These are phyloP conservation scores for Ageneiosus marmoratus DNA, from an alignment of 2,113 vertebrate genomes.

Conservation along the genomic window DNA sequence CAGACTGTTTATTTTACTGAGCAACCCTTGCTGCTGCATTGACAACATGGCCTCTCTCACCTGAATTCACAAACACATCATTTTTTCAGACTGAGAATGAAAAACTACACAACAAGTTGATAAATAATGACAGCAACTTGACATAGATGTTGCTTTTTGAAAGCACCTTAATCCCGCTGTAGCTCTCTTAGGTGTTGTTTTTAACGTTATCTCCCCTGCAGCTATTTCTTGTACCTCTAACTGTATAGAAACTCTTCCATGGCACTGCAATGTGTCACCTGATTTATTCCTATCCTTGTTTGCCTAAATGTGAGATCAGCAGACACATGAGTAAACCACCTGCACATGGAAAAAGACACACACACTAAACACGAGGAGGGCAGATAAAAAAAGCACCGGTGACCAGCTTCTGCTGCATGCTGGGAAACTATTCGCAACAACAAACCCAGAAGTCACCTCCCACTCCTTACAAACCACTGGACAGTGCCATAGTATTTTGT, in stretches of 20 bases:
- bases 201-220: background rate
- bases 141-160: background rate
- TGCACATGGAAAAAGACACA: no score
- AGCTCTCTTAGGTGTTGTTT: slow-evolving; percentile 19
- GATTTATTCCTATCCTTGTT: slow-evolving; percentile 23
- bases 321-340: no score
- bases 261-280: background rate
- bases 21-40: background rate
- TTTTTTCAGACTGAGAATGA: slow-evolving; percentile 5
- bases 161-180: background rate
- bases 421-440: no score
- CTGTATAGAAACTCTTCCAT: background rate
- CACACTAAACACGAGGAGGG: no score
- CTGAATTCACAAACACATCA: background rate
- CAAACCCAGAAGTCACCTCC: no score
- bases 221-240: slow-evolving; percentile 1
- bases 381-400: no score
- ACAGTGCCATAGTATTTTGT: no score
- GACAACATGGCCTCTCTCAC: background rate
- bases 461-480: no score
- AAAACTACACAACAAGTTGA: background rate
- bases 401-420: no score
- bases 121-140: background rate
- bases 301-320: slow-evolving; percentile 12
- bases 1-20: slow-evolving; percentile 27